Base-by-base conservation (phyloP, 2,888 invertebrate species). In the Nephrotoma flavescens region DNA sequence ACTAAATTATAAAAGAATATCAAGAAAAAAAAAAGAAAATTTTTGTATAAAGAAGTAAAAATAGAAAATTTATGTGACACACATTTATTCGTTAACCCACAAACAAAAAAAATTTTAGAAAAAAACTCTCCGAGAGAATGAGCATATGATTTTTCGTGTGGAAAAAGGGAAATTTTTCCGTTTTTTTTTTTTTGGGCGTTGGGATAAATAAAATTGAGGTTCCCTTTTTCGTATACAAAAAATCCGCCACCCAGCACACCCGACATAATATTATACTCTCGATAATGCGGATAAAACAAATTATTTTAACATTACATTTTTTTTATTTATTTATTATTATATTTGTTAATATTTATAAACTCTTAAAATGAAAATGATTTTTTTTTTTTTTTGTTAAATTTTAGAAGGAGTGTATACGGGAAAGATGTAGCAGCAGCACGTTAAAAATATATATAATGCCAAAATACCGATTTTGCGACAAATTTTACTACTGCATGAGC, bases 221-320 rank as follows among this genome's bases (percentile, higher is more conserved):
- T 84, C 42, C 15, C 84, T 11, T 84, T 41, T 42, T 42, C 31
- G 84, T 84, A 71, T 42, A 6, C 71, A 71, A 12, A 71, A 57
- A 71, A 44, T 44, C 6, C 44, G 19, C 19, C 9, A 71, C 71
- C 31, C 71, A 31, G 11, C 11, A 44, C 31, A 31, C 71, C 84
- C 84, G 42, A 84, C 42, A 42, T 84, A 31, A 31, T 31, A 31
- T 31, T 31, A 31, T 31, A 84, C 42, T 84, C 42, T 84, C 84
- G 42, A 84, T 84, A 84, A 84, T 84, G 84, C 84, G 84, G 84
- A 84, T 84, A 84, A 84, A 84, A 84, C 84, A 84, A 84, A 84
- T 84, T 84, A 84, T 84, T 84, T 71, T 71, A 71, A 71, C 71
- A 71, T 71, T 71, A 31, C 31, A 42, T 42, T 42, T 84, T 31